Evolutionary conservation across 2,113 vertebrate species (phyloP).

Genomic region (Colossoma macropomum): DNA sequence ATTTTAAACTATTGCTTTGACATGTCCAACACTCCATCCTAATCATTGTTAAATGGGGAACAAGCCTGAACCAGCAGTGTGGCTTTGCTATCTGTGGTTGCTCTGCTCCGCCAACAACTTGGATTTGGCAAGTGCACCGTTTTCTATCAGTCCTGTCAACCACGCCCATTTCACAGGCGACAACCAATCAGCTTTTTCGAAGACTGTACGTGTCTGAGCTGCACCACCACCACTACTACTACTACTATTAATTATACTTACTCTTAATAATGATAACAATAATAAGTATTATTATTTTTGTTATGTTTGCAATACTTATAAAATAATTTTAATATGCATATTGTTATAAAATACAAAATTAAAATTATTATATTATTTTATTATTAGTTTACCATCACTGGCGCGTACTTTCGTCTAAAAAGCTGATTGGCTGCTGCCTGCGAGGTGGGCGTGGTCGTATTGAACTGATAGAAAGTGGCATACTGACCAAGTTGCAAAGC

Average conservation of each 20-base stretch:
- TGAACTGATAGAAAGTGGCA: too few species aligned
- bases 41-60: background rate
- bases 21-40: background rate
- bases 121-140: constrained; percentile 36
- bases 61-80: background rate
- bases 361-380: too few species aligned
- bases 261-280: background rate
- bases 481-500: too few species aligned
- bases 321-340: too few species aligned
- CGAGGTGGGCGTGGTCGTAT: too few species aligned
- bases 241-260: background rate
- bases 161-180: constrained; percentile 30
- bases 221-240: background rate
- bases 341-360: too few species aligned
- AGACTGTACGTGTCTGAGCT: background rate
- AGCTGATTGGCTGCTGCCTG: too few species aligned
- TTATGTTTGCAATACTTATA: too few species aligned
- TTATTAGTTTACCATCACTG: too few species aligned
- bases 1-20: background rate
- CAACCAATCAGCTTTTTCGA: constrained; percentile 33
- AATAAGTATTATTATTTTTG: background rate
- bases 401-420: too few species aligned
- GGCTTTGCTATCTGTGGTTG: constrained; percentile 20
- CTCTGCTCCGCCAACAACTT: constrained; percentile 11
- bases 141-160: constrained; percentile 20